Evolutionary conservation across 1,140 invertebrate species (phyloP).

Genomic region (Cyclina sinensis): DNA sequence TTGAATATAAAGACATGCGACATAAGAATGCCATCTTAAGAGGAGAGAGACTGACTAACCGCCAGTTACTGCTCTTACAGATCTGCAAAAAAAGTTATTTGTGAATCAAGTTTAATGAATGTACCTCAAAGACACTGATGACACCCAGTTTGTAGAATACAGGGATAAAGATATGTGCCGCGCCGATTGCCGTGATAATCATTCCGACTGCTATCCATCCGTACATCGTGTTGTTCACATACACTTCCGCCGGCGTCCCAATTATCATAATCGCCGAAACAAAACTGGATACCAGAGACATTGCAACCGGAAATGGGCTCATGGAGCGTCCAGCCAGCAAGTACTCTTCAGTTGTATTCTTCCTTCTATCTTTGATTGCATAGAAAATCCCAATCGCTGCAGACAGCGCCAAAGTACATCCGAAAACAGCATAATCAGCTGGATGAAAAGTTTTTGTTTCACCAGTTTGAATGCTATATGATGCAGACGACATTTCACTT

Average conservation of each 20-base stretch:
- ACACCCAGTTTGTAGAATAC: conserved; percentile 95
- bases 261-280: conserved; percentile 97
- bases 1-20: too few species aligned
- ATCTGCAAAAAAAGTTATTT: too few species aligned
- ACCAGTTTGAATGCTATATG: conserved; percentile 73
- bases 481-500: too few species aligned
- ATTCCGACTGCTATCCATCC: conserved; percentile 69
- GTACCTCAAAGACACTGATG: conserved; percentile 93
- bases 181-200: conserved; percentile 89
- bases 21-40: too few species aligned
- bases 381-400: conserved; percentile 93
- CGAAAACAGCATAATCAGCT: conserved; percentile 76
- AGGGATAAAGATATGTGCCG: conserved; percentile 93
- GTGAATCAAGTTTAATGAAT: too few species aligned
- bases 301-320: conserved; percentile 85
- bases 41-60: too few species aligned
- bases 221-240: conserved; percentile 76
- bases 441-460: conserved; percentile 70
- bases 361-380: conserved; percentile 93
- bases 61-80: too few species aligned
- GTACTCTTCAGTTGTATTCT: conserved; percentile 94
- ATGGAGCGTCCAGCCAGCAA: conserved; percentile 92
- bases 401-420: conserved; percentile 71
- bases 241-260: conserved; percentile 87
- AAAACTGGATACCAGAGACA: conserved; percentile 90